Evolutionary conservation across 2,888 invertebrate species (phyloP).

Genomic region (Lochmaea capreae): DNA sequence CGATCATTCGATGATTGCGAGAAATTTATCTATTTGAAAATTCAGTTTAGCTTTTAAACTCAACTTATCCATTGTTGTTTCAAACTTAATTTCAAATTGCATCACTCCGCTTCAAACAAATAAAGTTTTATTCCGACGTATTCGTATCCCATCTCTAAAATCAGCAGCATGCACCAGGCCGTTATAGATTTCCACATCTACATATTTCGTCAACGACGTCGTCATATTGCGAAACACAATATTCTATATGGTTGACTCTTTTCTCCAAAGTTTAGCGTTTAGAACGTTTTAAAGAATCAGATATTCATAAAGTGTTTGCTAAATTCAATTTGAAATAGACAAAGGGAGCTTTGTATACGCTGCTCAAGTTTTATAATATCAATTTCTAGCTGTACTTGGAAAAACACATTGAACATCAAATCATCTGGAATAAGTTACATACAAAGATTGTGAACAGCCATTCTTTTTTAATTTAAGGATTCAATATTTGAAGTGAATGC

Average conservation of each 20-base stretch:
- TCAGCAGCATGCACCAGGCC: background rate
- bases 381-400: background rate
- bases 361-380: background rate
- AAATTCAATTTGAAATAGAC: slow-evolving; percentile 28
- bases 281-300: slow-evolving; percentile 24
- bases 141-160: slow-evolving; percentile 7
- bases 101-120: too few relatives aligned
- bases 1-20: too few relatives aligned
- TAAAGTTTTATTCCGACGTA: too few relatives aligned
- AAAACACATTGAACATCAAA: background rate
- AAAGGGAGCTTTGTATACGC: slow-evolving; percentile 4
- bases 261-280: slow-evolving; percentile 21
- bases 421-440: background rate
- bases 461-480: too few relatives aligned
- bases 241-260: slow-evolving; percentile 27
- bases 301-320: slow-evolving; percentile 31
- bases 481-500: too few relatives aligned
- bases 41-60: too few relatives aligned
- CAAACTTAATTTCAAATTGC: too few relatives aligned
- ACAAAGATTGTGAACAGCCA: too few relatives aligned
- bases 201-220: slow-evolving; percentile 19
- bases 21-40: too few relatives aligned
- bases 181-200: slow-evolving; percentile 25
- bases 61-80: too few relatives aligned
- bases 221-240: slow-evolving; percentile 30